phyloP scores from a whole-genome alignment of 2,888 invertebrate species.

The Zaprionus lineosus region DNA sequence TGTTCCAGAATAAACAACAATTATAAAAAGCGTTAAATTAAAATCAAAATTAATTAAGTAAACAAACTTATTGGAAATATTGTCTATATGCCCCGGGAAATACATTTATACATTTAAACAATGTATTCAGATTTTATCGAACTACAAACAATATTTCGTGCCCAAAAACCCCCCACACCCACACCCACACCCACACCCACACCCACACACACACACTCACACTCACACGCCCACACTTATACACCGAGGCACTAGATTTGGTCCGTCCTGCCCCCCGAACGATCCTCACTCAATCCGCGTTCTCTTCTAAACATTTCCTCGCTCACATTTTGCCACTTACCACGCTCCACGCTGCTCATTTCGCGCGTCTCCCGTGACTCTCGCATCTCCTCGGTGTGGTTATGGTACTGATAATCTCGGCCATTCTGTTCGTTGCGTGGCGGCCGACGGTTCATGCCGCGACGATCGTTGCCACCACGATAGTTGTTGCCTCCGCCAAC shows the following conservation, averaged over 20 bases:
- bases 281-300: slow-evolving; percentile 23
- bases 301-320: slow-evolving; percentile 1
- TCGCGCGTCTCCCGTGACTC: slow-evolving; percentile 82
- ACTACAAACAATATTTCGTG: too few species aligned
- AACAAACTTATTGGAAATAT: too few species aligned
- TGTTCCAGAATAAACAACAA: slow-evolving; percentile 36
- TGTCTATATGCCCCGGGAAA: too few species aligned
- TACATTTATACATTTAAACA: too few species aligned
- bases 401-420: slow-evolving; percentile 79
- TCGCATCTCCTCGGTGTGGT: slow-evolving; percentile 80
- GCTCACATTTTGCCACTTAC: too few species aligned
- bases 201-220: background rate
- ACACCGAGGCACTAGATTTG: too few species aligned
- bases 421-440: slow-evolving; percentile 81
- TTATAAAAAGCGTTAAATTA: slow-evolving; percentile 1
- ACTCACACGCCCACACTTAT: background rate
- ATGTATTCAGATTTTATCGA: too few species aligned
- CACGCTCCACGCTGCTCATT: slow-evolving; percentile 82
- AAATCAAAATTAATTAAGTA: too few species aligned
- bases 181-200: too few species aligned
- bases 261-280: too few species aligned
- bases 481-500: slow-evolving; percentile 58
- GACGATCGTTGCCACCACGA: slow-evolving; percentile 79
- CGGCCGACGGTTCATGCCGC: slow-evolving; percentile 78
- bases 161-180: too few species aligned